Evolutionary conservation across 2,888 invertebrate genomes (phyloP).

Genomic region (Athetis lepigone): DNA sequence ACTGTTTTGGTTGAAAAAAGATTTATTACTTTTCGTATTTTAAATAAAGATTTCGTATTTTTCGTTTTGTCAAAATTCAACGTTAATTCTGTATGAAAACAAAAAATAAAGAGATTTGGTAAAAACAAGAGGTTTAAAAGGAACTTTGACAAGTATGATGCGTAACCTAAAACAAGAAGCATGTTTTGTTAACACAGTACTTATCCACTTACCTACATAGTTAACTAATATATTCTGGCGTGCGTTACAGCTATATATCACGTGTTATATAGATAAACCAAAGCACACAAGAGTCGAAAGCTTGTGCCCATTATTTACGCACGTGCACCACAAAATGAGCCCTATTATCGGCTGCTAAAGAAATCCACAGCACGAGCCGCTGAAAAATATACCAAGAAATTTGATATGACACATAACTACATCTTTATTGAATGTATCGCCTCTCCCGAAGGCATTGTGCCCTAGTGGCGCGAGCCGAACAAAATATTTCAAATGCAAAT

Average conservation of each 20-base stretch:
- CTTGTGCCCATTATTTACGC: conserved; percentile 79
- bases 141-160: conserved; percentile 12
- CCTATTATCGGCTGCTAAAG: conserved; percentile 83
- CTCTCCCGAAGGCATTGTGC: conserved; percentile 84
- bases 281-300: conserved; percentile 65
- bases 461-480: conserved; percentile 84
- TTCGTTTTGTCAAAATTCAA: neutral
- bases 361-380: conserved; percentile 83
- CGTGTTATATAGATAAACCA: conserved; percentile 69
- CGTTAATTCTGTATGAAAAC: neutral
- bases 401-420: conserved; percentile 84
- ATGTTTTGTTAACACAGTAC: conserved; percentile 41
- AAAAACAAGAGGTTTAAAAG: neutral
- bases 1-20: conserved; percentile 16
- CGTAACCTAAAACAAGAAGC: conserved; percentile 38
- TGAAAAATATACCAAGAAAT: conserved; percentile 90
- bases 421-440: conserved; percentile 80
- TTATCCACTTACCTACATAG: conserved; percentile 39
- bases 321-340: conserved; percentile 85
- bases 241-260: conserved; percentile 54
- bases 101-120: neutral
- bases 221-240: conserved; percentile 56
- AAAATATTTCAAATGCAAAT: conserved; percentile 91
- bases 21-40: too few relatives aligned
- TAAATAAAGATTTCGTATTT: too few relatives aligned